These are phyloP conservation scores for Crotalus helleri DNA, from an alignment of 2,113 vertebrate species.

Conservation along the genomic window DNA sequence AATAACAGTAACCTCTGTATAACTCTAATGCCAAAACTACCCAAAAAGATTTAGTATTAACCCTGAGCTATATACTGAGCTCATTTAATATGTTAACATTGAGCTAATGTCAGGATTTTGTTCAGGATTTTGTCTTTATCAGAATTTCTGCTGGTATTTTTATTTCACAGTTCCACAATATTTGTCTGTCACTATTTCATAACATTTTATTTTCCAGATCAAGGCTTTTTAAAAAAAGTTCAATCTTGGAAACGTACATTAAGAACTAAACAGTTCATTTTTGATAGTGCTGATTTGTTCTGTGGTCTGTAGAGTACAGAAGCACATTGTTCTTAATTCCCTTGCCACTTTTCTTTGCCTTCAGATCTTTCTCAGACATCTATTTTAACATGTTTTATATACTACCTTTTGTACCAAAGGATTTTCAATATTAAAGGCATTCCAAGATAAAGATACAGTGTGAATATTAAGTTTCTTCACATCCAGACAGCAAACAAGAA, in stretches of 20 bases:
- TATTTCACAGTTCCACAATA: neutral
- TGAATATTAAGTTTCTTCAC: constrained; percentile 56
- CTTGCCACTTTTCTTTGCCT: constrained; percentile 22
- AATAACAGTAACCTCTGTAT: neutral
- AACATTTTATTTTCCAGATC: constrained; percentile 3
- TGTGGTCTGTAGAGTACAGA: constrained; percentile 20
- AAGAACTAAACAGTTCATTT: constrained; percentile 6
- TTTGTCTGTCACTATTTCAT: neutral
- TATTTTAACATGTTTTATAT: constrained; percentile 29
- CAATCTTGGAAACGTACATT: constrained; percentile 5
- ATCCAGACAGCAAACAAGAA: constrained; percentile 55
- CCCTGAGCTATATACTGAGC: neutral
- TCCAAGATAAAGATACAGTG: constrained; percentile 16
- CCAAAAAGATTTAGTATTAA: neutral
- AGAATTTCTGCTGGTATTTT: neutral
- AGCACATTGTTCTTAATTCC: constrained; percentile 27
- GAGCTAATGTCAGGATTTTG: neutral
- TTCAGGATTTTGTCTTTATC: neutral
- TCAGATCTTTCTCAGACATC: constrained; percentile 34
- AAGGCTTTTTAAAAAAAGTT: neutral
- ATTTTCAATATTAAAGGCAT: constrained; percentile 34
- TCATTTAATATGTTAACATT: neutral
- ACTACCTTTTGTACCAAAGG: neutral
- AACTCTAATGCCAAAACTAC: neutral
- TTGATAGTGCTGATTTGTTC: neutral